Evolutionary conservation across 2,113 vertebrate species (phyloP).

Genomic region (Pituophis catenifer): DNA sequence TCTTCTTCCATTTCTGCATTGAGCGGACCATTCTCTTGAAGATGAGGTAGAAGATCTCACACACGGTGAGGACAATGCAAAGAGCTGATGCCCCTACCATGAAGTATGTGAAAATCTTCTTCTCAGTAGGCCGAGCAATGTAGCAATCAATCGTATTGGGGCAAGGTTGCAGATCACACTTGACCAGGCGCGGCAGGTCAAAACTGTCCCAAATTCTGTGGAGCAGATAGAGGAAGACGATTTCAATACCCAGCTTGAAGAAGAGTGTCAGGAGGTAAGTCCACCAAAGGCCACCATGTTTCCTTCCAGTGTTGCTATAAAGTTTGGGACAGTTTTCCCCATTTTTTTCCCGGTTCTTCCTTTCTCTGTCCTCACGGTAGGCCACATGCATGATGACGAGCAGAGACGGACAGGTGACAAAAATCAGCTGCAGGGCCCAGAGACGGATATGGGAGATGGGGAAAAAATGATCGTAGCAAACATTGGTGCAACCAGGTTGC

Average conservation of each 20-base stretch:
- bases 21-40: slow-evolving; percentile 63
- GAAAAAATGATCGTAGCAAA: slow-evolving; percentile 86
- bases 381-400: slow-evolving; percentile 89
- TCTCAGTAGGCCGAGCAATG: slow-evolving; percentile 78
- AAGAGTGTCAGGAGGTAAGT: slow-evolving; percentile 78
- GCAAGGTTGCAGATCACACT: slow-evolving; percentile 72
- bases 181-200: slow-evolving; percentile 72
- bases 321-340: slow-evolving; percentile 73
- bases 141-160: slow-evolving; percentile 80
- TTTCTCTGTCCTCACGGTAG: slow-evolving; percentile 82
- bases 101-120: slow-evolving; percentile 81
- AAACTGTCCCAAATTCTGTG: slow-evolving; percentile 79
- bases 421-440: slow-evolving; percentile 96
- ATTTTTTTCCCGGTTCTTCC: slow-evolving; percentile 67
- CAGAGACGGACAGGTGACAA: slow-evolving; percentile 90
- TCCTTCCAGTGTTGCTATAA: slow-evolving; percentile 76
- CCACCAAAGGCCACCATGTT: slow-evolving; percentile 81
- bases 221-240: slow-evolving; percentile 76
- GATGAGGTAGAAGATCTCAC: slow-evolving; percentile 80
- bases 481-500: slow-evolving; percentile 88
- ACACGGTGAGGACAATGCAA: slow-evolving; percentile 76
- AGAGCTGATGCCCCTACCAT: slow-evolving; percentile 77
- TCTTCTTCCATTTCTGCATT: slow-evolving; percentile 60
- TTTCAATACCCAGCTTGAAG: slow-evolving; percentile 75
- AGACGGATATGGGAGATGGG: slow-evolving; percentile 92